Evolutionary conservation across 1,140 invertebrate genomes (phyloP).

Genomic region (Yoshiicerus persimilis): DNA sequence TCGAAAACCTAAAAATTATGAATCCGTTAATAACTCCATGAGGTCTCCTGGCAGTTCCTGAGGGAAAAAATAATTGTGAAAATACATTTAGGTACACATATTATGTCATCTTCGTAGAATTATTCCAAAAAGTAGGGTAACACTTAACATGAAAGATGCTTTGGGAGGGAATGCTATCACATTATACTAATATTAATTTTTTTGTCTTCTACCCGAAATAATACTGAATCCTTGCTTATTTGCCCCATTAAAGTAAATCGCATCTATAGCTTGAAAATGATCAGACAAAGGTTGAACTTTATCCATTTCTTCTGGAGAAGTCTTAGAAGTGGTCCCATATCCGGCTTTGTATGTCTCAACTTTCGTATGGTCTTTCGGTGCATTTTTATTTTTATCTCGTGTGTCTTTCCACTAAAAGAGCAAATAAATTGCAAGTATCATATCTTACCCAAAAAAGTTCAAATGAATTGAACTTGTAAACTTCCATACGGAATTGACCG

Average conservation of each 20-base stretch:
- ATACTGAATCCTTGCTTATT: conserved; percentile 57
- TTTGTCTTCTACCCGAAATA: conserved; percentile 51
- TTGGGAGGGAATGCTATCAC: no score
- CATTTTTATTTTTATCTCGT: background rate
- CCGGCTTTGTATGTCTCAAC: conserved; percentile 52
- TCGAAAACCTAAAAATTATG: conserved; percentile 50
- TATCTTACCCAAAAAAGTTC: background rate
- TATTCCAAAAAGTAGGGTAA: no score
- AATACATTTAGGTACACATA: no score
- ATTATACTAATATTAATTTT: no score
- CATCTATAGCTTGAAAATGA: conserved; percentile 64
- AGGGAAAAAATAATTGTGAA: background rate
- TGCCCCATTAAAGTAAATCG: conserved; percentile 65
- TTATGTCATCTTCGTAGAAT: no score
- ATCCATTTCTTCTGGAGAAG: conserved; percentile 60
- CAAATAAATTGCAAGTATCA: background rate
- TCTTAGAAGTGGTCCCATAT: conserved; percentile 58
- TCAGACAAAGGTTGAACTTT: conserved; percentile 62
- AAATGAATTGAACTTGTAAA: no score
- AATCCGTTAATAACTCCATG: conserved; percentile 54
- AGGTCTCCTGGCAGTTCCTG: conserved; percentile 54
- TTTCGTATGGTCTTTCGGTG: conserved; percentile 38
- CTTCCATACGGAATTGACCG: no score
- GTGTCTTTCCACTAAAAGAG: conserved; percentile 44
- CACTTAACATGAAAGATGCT: no score